Percentiles rank a stretch among this genome's conserved stretches.
phyloP scores from a whole-genome alignment of 2,888 invertebrate species.

The Dryococelus australis region DNA sequence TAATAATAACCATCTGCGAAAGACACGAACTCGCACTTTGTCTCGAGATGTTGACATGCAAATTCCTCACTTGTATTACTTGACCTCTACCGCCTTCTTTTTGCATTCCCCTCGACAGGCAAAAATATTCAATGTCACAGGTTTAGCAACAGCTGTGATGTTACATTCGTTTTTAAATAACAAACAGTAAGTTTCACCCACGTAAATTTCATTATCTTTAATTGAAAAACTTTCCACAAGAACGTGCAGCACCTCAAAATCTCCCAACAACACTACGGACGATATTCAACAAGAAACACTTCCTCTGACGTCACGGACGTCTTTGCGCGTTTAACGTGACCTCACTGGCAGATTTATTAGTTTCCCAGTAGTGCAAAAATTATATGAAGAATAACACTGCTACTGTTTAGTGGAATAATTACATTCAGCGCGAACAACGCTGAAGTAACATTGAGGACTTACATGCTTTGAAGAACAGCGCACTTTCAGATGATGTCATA shows the following conservation, averaged over 20 bases:
- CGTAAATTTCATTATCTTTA: background rate
- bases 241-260: background rate
- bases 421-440: background rate
- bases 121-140: conserved; percentile 19
- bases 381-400: background rate
- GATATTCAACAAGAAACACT: conserved; percentile 45
- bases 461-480: conserved; percentile 33
- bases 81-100: conserved; percentile 45
- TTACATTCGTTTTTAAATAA: background rate
- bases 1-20: too few species aligned
- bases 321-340: conserved; percentile 39
- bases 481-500: conserved; percentile 58
- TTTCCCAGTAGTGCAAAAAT: conserved; percentile 21
- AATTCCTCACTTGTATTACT: conserved; percentile 31
- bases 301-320: conserved; percentile 47
- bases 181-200: background rate
- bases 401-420: background rate
- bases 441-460: background rate
- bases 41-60: background rate
- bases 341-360: conserved; percentile 25
- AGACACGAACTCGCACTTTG: background rate
- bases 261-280: conserved; percentile 41
- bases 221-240: background rate
- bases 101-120: conserved; percentile 34
- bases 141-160: background rate